Evolutionary conservation across 2,888 invertebrate genomes (phyloP), one percentile per base, ranked within the genome.

Genomic region (Pseudococcus longispinus): DNA sequence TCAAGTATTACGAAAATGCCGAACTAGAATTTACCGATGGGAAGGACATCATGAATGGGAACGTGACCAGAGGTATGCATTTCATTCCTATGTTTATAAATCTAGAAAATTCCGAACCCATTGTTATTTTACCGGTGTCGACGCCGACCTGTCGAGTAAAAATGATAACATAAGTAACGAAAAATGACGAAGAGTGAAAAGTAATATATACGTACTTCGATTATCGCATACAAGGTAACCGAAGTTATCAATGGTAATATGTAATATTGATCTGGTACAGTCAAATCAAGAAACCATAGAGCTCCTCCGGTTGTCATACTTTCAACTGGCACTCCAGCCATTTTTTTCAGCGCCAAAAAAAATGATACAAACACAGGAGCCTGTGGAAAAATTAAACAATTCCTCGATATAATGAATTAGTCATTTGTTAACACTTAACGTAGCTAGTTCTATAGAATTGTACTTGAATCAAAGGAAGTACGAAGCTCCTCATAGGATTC

Each of bases 261-360:
- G 90, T 95, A 98, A 91, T 93, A 96, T 80, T 98, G 98, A 92
- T 99, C 99, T 2, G 95, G 93, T 13, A 96, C 91, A 0, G 98
- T 97, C 77, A 99, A 92, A 92, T 99, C 98, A 3, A 93, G 92
- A 90, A 99, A 98, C 99, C 99, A 99, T 89, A 93, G 94, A 0
- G 97, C 89, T 0, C 99, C 99, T 44, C 99, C 99, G 0, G 93
- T 92, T 88, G 93, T 93, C 93, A 99, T 93, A 90, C 97, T 97
- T 70, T 96, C 97, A 51, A 99, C 96, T 1, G 98, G 98, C 44
- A 95, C 93, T 90, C 95, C 95, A 0, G 97, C 94, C 98, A 99
- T 98, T 88, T 93, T 92, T 89, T 96, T 93, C 82, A 99, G 91
- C 0, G 95, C 97, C 91, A 96, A 93, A 90, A 98, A 99, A 90